phyloP scores from a whole-genome alignment of 2,113 vertebrate species.

The Centropristis striata region DNA sequence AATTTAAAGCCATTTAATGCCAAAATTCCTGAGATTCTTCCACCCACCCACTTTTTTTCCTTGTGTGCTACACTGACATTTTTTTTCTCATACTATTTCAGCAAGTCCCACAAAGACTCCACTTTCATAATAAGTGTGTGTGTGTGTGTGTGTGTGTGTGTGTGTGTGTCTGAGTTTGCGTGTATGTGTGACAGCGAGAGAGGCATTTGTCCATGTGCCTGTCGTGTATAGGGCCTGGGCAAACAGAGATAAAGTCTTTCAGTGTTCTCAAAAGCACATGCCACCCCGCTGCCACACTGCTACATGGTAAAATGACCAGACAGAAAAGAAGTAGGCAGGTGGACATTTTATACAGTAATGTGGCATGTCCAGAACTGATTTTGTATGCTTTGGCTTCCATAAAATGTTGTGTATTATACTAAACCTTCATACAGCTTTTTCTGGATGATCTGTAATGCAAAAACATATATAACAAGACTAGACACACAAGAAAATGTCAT shows the following conservation, averaged over 20 bases:
- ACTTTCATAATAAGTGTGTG: conserved; percentile 44
- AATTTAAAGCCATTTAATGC: neutral
- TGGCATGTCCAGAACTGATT: neutral
- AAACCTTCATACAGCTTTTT: conserved; percentile 33
- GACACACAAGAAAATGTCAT: neutral
- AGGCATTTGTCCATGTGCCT: conserved; percentile 45
- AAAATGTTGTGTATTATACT: neutral
- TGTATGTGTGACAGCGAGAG: conserved; percentile 16
- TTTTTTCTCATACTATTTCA: conserved; percentile 21
- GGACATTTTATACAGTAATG: neutral
- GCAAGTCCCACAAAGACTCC: conserved; percentile 45
- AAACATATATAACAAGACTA: too few relatives aligned
- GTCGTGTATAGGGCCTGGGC: conserved; percentile 61
- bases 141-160: conserved; percentile 20
- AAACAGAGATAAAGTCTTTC: conserved; percentile 74
- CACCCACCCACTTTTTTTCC: neutral
- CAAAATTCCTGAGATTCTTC: conserved; percentile 13
- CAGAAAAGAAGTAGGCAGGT: conserved; percentile 15
- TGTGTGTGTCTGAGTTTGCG: conserved; percentile 9
- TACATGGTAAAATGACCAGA: conserved; percentile 21
- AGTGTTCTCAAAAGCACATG: conserved; percentile 40
- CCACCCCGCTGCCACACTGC: conserved; percentile 15
- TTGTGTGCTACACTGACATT: conserved; percentile 22
- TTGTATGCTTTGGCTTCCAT: neutral
- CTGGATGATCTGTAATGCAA: neutral